A percentile compares a stretch with the other conserved stretches of the same genome.
Conservation (phyloP, 2,797 vertebrate genomes). For the Coendou prehensilis region DNA sequence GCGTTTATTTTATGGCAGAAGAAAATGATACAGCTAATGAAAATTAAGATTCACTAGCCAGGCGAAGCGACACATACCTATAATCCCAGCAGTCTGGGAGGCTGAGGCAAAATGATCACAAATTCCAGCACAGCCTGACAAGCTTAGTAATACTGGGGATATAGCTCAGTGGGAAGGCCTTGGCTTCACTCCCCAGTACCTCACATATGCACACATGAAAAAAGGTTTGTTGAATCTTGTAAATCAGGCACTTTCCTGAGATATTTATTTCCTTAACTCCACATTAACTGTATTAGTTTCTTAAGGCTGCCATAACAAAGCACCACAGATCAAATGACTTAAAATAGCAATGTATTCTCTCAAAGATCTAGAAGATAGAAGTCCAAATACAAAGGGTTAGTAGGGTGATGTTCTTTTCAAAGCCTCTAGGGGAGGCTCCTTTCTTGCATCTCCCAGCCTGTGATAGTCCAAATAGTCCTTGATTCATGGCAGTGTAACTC, state of each 20-base stretch:
- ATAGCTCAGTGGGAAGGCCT: neutral
- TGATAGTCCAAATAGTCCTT: neutral
- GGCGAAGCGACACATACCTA: neutral
- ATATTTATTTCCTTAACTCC: neutral
- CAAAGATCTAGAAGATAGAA: neutral
- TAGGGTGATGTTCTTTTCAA: neutral
- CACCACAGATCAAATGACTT: neutral
- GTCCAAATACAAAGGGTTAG: neutral
- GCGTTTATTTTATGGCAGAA: neutral
- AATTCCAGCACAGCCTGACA: neutral
- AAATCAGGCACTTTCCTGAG: neutral
- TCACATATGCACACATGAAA: neutral
- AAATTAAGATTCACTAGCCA: slow-evolving; percentile 3
- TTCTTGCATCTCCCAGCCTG: neutral
- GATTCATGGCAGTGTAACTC: neutral
- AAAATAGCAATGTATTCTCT: neutral
- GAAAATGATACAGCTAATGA: neutral
- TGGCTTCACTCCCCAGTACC: neutral
- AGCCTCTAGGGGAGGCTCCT: neutral
- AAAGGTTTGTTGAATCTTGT: neutral
- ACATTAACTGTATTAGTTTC: neutral
- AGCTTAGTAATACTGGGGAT: neutral
- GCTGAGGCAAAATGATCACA: neutral
- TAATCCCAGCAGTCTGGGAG: neutral
- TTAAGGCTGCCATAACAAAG: neutral